These are phyloP conservation scores for Capreolus pygargus DNA, from an alignment of 2,113 vertebrate species.

Conservation along the genomic window DNA sequence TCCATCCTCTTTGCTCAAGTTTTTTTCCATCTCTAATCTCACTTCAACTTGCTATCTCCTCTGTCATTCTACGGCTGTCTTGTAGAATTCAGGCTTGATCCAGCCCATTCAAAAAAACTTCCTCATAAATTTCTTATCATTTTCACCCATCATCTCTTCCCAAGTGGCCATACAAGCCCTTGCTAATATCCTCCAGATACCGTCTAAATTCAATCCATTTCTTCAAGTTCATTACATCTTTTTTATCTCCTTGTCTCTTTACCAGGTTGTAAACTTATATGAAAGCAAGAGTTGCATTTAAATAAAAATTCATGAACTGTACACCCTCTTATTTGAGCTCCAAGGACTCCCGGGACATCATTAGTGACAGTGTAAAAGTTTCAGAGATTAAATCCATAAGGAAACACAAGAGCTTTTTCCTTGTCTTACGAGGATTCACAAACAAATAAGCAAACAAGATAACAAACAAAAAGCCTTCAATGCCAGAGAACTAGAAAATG, in stretches of 20 bases:
- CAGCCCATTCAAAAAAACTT: neutral
- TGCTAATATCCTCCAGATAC: neutral
- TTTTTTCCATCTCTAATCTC: neutral
- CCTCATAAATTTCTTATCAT: neutral
- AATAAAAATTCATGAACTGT: constrained; percentile 42
- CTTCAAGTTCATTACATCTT: constrained; percentile 2
- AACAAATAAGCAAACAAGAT: constrained; percentile 12
- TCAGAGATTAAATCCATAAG: constrained; percentile 40
- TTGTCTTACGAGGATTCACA: constrained; percentile 4
- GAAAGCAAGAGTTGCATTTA: constrained; percentile 1
- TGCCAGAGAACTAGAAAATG: constrained; percentile 16
- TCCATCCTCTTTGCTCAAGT: neutral
- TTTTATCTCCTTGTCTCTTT: constrained; percentile 9
- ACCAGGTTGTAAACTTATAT: neutral
- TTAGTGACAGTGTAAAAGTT: constrained; percentile 22
- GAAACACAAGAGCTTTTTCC: neutral
- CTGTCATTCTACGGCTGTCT: neutral
- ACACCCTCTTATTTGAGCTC: constrained; percentile 17
- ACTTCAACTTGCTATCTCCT: neutral
- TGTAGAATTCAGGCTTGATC: neutral
- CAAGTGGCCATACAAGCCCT: neutral
- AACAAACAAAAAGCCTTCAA: neutral
- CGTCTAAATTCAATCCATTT: neutral
- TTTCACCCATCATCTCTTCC: neutral
- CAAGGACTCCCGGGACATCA: constrained; percentile 24